Base-by-base conservation (phyloP, 2,888 invertebrate species). In the Timandra comae region DNA sequence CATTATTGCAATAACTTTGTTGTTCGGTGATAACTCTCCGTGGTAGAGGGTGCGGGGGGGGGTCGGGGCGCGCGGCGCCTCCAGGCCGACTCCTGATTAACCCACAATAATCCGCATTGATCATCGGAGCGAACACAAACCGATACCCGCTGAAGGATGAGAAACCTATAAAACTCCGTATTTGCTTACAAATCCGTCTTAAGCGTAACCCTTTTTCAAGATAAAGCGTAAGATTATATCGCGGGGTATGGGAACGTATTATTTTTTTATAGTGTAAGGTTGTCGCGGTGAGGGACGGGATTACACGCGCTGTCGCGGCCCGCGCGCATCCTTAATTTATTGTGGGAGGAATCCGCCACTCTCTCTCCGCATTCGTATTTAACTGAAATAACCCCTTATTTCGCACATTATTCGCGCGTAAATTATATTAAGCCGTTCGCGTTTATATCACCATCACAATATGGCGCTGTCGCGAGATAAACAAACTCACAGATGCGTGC, bases 161-260 rank as follows among this genome's bases (percentile, higher is more conserved):
- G 25, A 19, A 33, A 38, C 12, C 24, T 39, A 35, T 43, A 45
- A 45, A 48, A 45, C 35, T 36, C 25, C 39, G 34, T 33, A 47
- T 45, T 45, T 47, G 42, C 43, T 39, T 36, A 41, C 41, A 45
- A 45, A 41, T 43, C 41, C 41, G 27, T 37, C 35, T 37, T 30
- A 34, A 21, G 37, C 39, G 41, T 45, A 41, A 45, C 41, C 38
- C 35, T 36, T 31, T 36, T 38, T 22, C 35, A 29, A 28, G 38
- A 41, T 43, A 43, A 41, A 41, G 31, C 39, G 39, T 37, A 31
- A 37, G 43, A 39, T 40, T 36, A 36, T 29, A 32, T 38, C 29
- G 19, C 19, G 38, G 29, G 28, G 32, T 26, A 30, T 26, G 31
- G 34, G 34, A 36, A 27, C 41, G 25, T 40, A 38, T 35, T 43